Base-by-base conservation (phyloP, 1,140 invertebrate species). In the Zophobas atratus region DNA sequence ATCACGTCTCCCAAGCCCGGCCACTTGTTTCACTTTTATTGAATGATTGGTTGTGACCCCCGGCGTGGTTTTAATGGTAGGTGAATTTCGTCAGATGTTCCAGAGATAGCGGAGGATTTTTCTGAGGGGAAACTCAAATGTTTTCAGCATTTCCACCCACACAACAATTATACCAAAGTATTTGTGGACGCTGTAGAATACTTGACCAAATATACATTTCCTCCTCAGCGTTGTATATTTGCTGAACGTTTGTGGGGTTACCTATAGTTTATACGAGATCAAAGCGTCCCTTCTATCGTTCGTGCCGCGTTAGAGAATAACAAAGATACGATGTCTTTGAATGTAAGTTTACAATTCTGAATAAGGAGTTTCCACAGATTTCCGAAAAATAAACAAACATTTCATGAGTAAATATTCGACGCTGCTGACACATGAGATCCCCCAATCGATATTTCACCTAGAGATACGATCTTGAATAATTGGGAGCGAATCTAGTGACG, bases 341-440 rank as follows among this genome's bases (percentile, higher is more conserved):
- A 51, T 78, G 32, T 49, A 70, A 78, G 77, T 78, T 78, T 78
- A 78, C 77, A 74, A 67, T 74, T 78, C 71, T 74, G 71, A 67
- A 74, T 78, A 78, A 78, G 71, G 71, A 73, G 71, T 74, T 78
- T 78, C 77, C 77, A 74, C 70, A 78, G 77, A 78, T 78, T 74
- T 71, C 70, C 34, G 48, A 51, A 74, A 74, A 78, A 74, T 71
- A 78, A 78, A 78, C 77, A 78, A 60, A 51, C 74, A 77, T 71
- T 35, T 67, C 67, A 38, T 56, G 49, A 77, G 67, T 77, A 77
- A 77, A 77, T 77, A 77, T 77, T 53, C 75, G n/a, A 71, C 53
- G 36, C 60, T 32, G 38, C 43, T 43, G 60, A 67, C 8, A 57
- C 34, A 4, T 57, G 35, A 57, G 33, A 60, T 38, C 36, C 34